These are phyloP conservation scores for Euwallacea similis DNA, from an alignment of 1,140 invertebrate genomes.

Conservation along the genomic window DNA sequence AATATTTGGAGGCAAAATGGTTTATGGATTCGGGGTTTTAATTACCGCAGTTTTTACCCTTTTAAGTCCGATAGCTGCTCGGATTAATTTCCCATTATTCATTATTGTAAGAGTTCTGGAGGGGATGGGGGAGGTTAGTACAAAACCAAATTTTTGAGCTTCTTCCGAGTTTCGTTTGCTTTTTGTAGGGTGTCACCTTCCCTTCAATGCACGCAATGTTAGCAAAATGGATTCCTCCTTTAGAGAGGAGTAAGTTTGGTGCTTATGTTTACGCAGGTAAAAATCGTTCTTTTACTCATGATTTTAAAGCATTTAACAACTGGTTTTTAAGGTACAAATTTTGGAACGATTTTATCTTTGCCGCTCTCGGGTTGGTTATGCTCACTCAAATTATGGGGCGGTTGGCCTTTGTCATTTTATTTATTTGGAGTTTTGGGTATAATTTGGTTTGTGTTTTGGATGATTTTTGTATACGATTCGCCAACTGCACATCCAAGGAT, in stretches of 20 bases:
- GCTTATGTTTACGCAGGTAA: constrained; percentile 76
- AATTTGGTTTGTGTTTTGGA: constrained; percentile 80
- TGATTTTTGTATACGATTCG: constrained; percentile 70
- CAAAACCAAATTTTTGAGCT: background rate
- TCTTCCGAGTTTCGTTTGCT: background rate
- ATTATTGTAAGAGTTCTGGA: constrained; percentile 78
- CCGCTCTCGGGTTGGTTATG: constrained; percentile 75
- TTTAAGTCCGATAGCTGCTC: constrained; percentile 72
- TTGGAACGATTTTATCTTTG: constrained; percentile 76
- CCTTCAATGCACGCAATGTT: constrained; percentile 82
- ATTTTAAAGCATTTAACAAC: background rate
- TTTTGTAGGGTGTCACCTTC: constrained; percentile 71
- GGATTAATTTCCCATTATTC: constrained; percentile 70
- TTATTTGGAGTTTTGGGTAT: constrained; percentile 73
- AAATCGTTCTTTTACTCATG: background rate
- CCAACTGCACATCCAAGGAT: constrained; percentile 82
- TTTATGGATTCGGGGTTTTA: constrained; percentile 77
- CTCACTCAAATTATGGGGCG: constrained; percentile 66
- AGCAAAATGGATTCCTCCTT: constrained; percentile 78
- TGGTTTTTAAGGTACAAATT: constrained; percentile 62
- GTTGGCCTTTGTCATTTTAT: constrained; percentile 81
- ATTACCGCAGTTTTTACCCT: constrained; percentile 78
- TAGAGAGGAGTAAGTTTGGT: constrained; percentile 79
- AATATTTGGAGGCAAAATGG: constrained; percentile 75
- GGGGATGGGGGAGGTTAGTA: constrained; percentile 77